Conservation (phyloP, 1,140 invertebrate species). For the Antheraea pernyi region DNA sequence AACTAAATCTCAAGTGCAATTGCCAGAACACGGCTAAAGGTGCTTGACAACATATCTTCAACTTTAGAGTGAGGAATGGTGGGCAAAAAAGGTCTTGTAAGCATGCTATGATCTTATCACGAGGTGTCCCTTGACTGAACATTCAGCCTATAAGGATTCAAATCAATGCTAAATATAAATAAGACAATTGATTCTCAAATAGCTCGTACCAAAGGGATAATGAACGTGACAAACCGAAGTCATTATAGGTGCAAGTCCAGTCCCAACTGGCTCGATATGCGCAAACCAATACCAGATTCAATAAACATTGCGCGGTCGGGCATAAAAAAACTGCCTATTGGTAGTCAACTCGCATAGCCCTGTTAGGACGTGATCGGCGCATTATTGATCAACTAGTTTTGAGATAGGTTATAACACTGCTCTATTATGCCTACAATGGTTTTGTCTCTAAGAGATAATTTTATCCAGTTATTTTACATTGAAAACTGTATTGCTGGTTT, state of each 20-base stretch:
- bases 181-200: neutral
- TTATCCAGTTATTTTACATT: too few relatives aligned
- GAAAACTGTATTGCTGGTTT: too few relatives aligned
- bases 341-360: conserved; percentile 49
- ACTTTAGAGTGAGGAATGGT: too few relatives aligned
- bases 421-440: neutral
- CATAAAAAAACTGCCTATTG: conserved; percentile 68
- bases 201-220: neutral
- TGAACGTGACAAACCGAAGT: neutral
- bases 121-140: too few relatives aligned
- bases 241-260: neutral
- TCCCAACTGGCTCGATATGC: neutral
- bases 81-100: too few relatives aligned
- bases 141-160: too few relatives aligned
- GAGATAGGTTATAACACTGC: neutral
- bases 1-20: too few relatives aligned
- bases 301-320: conserved; percentile 55
- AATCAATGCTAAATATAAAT: neutral
- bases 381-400: conserved; percentile 24
- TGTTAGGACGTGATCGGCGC: conserved; percentile 49
- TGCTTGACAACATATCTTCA: too few relatives aligned
- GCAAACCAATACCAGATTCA: conserved; percentile 38
- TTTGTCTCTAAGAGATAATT: neutral
- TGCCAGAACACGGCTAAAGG: too few relatives aligned
- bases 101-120: too few relatives aligned